Percentiles rank a stretch among this genome's conserved stretches.
Conservation (phyloP, 2,888 invertebrate species). For the Hemicrepidius hirtus region DNA sequence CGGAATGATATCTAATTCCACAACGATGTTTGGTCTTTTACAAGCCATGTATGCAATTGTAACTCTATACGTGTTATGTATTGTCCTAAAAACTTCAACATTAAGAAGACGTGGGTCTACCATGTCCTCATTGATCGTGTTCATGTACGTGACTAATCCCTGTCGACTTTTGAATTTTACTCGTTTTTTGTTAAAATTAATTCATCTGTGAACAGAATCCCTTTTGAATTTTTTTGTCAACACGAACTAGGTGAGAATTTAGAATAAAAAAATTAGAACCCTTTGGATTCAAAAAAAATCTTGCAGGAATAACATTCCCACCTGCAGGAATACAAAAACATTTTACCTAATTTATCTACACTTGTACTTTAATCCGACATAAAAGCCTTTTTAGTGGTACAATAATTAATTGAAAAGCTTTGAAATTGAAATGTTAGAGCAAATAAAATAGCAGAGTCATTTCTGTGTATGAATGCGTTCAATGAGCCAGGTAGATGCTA, state of each 20-base stretch:
- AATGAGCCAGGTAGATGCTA: slow-evolving; percentile 51
- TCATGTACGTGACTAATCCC: slow-evolving; percentile 68
- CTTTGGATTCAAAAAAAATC: too few relatives aligned
- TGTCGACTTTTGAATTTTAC: slow-evolving; percentile 62
- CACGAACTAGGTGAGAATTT: slow-evolving; percentile 7
- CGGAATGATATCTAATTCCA: slow-evolving; percentile 53
- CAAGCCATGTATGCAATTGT: slow-evolving; percentile 59
- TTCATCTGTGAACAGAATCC: slow-evolving; percentile 34
- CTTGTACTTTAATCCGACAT: neutral
- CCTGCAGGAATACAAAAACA: too few relatives aligned
- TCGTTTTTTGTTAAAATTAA: slow-evolving; percentile 39
- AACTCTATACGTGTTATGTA: slow-evolving; percentile 64
- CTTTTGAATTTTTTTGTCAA: slow-evolving; percentile 9
- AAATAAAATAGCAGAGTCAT: slow-evolving; percentile 31
- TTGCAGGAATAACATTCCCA: too few relatives aligned
- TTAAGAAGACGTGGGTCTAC: slow-evolving; percentile 63
- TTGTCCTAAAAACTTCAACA: slow-evolving; percentile 54
- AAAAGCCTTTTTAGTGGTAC: neutral
- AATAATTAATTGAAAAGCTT: slow-evolving; percentile 5
- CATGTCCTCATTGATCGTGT: slow-evolving; percentile 64
- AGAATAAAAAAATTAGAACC: too few relatives aligned
- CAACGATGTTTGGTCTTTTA: slow-evolving; percentile 46
- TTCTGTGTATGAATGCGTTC: slow-evolving; percentile 29
- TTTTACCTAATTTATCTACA: neutral
- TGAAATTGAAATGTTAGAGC: slow-evolving; percentile 21